These are phyloP conservation scores for Artibeus jamaicensis DNA, from an alignment of 2,797 vertebrate species.

Conservation along the genomic window DNA sequence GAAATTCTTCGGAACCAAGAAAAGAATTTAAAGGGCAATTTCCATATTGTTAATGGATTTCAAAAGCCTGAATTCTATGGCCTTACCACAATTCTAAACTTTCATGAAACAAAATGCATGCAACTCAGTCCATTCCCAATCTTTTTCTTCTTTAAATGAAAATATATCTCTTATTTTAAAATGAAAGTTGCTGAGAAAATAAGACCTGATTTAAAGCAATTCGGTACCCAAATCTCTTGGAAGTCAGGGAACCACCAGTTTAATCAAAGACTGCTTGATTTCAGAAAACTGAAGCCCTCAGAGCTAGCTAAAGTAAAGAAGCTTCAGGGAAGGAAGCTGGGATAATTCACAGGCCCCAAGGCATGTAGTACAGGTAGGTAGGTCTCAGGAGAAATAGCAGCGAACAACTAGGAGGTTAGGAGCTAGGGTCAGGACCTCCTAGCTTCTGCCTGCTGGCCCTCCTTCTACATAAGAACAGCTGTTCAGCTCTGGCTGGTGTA, in stretches of 20 bases:
- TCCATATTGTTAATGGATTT: slow-evolving; percentile 41
- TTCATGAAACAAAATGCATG: slow-evolving; percentile 24
- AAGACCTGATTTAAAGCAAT: background rate
- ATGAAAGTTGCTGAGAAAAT: slow-evolving; percentile 47
- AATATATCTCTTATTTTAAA: slow-evolving; percentile 19
- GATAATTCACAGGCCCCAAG: background rate
- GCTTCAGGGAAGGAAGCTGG: background rate
- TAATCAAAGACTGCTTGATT: slow-evolving; percentile 23
- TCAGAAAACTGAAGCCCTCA: slow-evolving; percentile 6
- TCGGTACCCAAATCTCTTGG: background rate
- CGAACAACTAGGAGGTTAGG: background rate
- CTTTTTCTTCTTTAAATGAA: slow-evolving; percentile 36
- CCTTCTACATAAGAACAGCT: background rate
- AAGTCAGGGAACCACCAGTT: background rate
- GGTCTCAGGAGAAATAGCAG: background rate
- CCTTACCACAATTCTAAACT: slow-evolving; percentile 43
- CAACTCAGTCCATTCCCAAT: background rate
- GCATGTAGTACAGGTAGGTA: background rate
- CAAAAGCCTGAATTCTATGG: slow-evolving; percentile 30
- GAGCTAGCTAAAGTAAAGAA: background rate
- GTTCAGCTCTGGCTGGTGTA: too few species aligned
- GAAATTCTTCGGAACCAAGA: slow-evolving; percentile 13
- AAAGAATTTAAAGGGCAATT: slow-evolving; percentile 42
- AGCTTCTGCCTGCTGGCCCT: background rate
- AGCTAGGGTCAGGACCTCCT: background rate